phyloP scores from a whole-genome alignment of 2,888 invertebrate species.

The Phyllotreta striolata region DNA sequence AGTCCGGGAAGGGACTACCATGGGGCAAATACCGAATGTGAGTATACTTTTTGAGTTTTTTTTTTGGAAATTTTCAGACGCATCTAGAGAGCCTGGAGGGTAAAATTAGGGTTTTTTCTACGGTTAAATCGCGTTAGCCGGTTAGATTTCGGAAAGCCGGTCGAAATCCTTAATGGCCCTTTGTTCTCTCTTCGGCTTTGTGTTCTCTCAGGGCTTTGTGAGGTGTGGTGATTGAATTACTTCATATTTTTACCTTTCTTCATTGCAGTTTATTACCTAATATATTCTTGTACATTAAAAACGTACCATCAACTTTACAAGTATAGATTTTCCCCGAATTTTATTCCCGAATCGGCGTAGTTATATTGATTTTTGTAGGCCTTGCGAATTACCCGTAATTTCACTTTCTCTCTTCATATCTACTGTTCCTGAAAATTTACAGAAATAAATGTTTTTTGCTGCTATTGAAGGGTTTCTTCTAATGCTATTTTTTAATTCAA shows the following conservation, averaged over 20 bases:
- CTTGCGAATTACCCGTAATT: background rate
- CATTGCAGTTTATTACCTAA: constrained; percentile 1
- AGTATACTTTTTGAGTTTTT: constrained; percentile 46
- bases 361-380: constrained; percentile 8
- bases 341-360: background rate
- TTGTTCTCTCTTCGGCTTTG: constrained; percentile 27
- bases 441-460: too few species aligned
- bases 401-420: background rate
- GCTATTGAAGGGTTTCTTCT: too few species aligned
- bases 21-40: constrained; percentile 62
- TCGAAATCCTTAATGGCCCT: constrained; percentile 25
- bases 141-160: constrained; percentile 10
- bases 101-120: background rate
- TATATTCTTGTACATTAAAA: background rate
- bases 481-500: too few species aligned
- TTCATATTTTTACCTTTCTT: constrained; percentile 5
- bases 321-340: constrained; percentile 6
- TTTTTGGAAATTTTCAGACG: background rate
- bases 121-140: constrained; percentile 17
- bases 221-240: constrained; percentile 34
- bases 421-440: too few species aligned
- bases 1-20: constrained; percentile 60
- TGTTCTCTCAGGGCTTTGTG: constrained; percentile 28
- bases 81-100: constrained; percentile 5
- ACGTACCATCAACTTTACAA: background rate